Evolutionary conservation across 2,113 vertebrate species (phyloP).

Genomic region (Psammodynastes pulverulentus): DNA sequence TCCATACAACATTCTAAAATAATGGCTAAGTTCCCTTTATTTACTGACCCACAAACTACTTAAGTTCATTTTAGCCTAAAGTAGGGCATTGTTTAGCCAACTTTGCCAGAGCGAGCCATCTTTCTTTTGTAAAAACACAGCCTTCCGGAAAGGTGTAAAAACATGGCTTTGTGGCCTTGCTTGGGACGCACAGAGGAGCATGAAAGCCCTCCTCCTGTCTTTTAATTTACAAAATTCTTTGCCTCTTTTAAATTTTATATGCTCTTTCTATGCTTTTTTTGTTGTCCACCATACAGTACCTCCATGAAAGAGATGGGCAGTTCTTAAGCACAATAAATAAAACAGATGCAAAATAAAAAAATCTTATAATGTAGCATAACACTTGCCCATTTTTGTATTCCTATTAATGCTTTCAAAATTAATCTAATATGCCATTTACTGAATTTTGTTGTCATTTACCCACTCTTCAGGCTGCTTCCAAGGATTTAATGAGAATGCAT

Average conservation of each 20-base stretch:
- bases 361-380: neutral
- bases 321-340: neutral
- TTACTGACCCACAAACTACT: neutral
- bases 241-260: neutral
- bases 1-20: neutral
- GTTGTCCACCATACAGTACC: neutral
- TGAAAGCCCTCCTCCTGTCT: neutral
- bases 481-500: neutral
- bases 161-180: neutral
- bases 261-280: neutral
- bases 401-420: neutral
- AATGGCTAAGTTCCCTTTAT: neutral
- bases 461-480: neutral
- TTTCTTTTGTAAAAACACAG: neutral
- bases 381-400: neutral
- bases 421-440: neutral
- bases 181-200: neutral
- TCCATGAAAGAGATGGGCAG: neutral
- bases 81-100: neutral
- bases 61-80: neutral
- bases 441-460: neutral
- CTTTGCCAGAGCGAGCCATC: neutral
- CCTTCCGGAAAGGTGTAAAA: neutral
- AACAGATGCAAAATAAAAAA: neutral
- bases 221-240: neutral